These are phyloP conservation scores for Crotophaga sulcirostris DNA, from an alignment of 2,113 vertebrate species.

Conservation along the genomic window DNA sequence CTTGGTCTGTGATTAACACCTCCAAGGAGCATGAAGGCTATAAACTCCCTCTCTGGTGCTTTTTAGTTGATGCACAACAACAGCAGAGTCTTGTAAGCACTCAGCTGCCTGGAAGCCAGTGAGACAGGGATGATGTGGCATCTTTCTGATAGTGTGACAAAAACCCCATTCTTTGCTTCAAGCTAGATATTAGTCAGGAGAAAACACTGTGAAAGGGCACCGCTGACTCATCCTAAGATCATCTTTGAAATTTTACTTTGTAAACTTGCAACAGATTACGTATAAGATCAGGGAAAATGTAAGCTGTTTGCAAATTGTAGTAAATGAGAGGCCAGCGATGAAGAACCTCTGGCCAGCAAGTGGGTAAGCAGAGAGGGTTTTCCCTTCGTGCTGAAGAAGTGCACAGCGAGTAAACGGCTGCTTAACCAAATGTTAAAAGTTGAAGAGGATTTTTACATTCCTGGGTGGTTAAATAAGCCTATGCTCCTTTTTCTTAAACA, in stretches of 20 bases:
- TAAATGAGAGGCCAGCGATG: not conserved
- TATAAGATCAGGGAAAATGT: not conserved
- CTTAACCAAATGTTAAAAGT: not conserved
- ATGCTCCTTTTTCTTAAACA: not conserved
- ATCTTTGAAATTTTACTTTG: not conserved
- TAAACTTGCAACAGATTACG: not conserved
- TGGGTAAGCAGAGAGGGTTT: not conserved
- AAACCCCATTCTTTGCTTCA: not conserved
- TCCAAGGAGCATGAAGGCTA: not conserved
- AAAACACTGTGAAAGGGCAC: not conserved
- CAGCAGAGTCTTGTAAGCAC: not conserved
- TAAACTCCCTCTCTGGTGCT: not conserved
- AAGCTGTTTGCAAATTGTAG: not conserved
- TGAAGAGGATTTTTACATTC: not conserved
- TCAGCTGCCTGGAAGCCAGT: not conserved
- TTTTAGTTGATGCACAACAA: not conserved
- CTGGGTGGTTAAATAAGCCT: not conserved
- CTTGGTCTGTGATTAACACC: not conserved
- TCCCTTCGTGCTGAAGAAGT: not conserved
- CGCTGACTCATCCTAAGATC: not conserved
- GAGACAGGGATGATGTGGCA: not conserved
- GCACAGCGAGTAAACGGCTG: not conserved
- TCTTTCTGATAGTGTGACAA: not conserved
- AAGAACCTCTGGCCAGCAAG: not conserved
- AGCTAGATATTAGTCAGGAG: not conserved